Evolutionary conservation across 2,888 invertebrate genomes (phyloP), one percentile per base, ranked within the genome.

Genomic region (Drosophila quinaria): DNA sequence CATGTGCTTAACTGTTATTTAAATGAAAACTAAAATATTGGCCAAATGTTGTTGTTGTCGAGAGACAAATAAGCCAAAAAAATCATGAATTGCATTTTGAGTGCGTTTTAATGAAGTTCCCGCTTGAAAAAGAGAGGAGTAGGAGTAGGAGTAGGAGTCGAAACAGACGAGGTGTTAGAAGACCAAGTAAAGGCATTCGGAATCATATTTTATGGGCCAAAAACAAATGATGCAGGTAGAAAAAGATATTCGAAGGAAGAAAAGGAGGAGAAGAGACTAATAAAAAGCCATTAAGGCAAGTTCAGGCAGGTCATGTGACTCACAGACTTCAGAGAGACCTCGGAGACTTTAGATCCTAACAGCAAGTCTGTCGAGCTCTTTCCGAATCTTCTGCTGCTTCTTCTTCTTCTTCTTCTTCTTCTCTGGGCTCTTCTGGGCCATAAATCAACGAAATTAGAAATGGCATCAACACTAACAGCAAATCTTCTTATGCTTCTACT

Each of bases 301-400:
- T 89, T 86, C 86, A 86, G 86, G 86, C 86, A 86, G 89, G 86
- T 86, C 86, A 86, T 89, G 89, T 84, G 89, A 89, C 81, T 86
- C 76, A 81, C 80, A 66, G 51, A 39, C 42, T 41, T 19, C 19
- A 19, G 19, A 19, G 19, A 19, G n/a, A n/a, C n/a, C 19, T 25
- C 25, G 5, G 25, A 25, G 25, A 25, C 25, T 25, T 25, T 2
- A 22, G 63, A 61, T 58, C 39, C 60, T 33, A 35, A 51, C 62
- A 54, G 73, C 22, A 42, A 50, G 72, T 60, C 75, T 67, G 56
- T n/a, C 31, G 49, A 19, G 46, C 11, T 19, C 50, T 47, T 35
- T 11, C 15, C 31, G 35, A 35, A 29, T 35, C 51, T 41, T 52
- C 51, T 35, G 15, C 13, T 33, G 11, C 35, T 22, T 37, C 56